A percentile compares a stretch with the other conserved stretches of the same genome.
These are phyloP conservation scores for Urophycis tenuis DNA, from an alignment of 2,797 vertebrate genomes.

Conservation along the genomic window DNA sequence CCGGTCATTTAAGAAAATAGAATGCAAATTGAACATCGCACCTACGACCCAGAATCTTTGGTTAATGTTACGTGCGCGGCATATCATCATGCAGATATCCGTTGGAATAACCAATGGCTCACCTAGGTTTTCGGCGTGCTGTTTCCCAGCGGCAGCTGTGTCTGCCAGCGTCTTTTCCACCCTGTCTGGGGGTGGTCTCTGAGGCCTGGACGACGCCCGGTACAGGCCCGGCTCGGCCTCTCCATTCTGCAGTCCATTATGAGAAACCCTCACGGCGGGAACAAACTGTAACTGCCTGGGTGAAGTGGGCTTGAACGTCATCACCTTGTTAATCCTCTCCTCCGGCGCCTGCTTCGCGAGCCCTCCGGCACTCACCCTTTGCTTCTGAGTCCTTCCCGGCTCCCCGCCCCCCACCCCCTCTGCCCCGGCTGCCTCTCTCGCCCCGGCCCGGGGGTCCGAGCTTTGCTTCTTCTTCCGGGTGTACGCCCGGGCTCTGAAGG, in stretches of 20 bases:
- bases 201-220: conserved; percentile 71
- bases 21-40: neutral
- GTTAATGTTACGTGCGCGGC: neutral
- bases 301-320: conserved; percentile 79
- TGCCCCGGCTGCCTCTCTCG: conserved; percentile 43
- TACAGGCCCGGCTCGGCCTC: conserved; percentile 77
- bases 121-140: conserved; percentile 80
- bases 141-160: conserved; percentile 65
- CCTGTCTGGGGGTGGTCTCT: conserved; percentile 53
- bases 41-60: conserved; percentile 1
- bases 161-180: conserved; percentile 64
- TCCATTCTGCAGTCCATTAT: conserved; percentile 85
- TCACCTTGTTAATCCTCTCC: conserved; percentile 80
- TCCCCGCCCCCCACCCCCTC: conserved; percentile 39
- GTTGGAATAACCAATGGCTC: conserved; percentile 41
- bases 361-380: conserved; percentile 59
- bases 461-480: conserved; percentile 83
- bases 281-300: conserved; percentile 80
- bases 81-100: neutral
- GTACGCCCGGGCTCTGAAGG: conserved; percentile 71
- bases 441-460: conserved; percentile 60
- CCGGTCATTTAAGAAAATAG: neutral
- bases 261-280: conserved; percentile 77
- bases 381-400: conserved; percentile 67
- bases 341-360: conserved; percentile 68